These are phyloP conservation scores for Denticeps clupeoides DNA, from an alignment of 2,797 vertebrate genomes.

Conservation along the genomic window DNA sequence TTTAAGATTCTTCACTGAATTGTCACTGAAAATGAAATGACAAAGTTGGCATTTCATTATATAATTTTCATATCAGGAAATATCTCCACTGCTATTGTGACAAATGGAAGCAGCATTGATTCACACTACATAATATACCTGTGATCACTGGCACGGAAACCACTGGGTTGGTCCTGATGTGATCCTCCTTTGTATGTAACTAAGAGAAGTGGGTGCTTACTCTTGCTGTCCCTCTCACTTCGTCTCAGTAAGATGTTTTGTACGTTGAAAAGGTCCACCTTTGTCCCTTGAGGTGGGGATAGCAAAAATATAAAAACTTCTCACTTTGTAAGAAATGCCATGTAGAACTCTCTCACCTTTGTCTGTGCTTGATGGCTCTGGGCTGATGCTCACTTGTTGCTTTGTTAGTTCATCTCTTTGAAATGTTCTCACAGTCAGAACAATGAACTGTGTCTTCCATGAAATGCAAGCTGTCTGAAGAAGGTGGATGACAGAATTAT, in stretches of 20 bases:
- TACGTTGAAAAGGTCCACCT: constrained; percentile 27
- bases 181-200: not conserved
- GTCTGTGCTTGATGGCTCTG: constrained; percentile 29
- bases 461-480: constrained; percentile 65
- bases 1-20: no score
- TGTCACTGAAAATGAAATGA: no score
- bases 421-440: constrained; percentile 38
- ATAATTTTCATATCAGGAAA: no score
- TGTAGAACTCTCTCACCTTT: constrained; percentile 21
- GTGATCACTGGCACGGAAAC: constrained; percentile 17
- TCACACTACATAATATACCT: not conserved
- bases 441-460: constrained; percentile 50
- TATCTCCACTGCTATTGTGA: no score
- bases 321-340: not conserved
- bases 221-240: constrained; percentile 44
- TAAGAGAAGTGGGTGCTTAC: constrained; percentile 53
- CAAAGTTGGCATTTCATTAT: no score
- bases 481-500: constrained; percentile 1
- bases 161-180: constrained; percentile 26
- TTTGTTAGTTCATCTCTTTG: constrained; percentile 15
- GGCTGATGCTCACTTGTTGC: constrained; percentile 40
- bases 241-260: constrained; percentile 56
- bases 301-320: no score
- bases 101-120: not conserved
- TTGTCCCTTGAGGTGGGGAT: no score